Evolutionary conservation across 2,113 vertebrate species (phyloP).

Genomic region (Phycodurus eques): DNA sequence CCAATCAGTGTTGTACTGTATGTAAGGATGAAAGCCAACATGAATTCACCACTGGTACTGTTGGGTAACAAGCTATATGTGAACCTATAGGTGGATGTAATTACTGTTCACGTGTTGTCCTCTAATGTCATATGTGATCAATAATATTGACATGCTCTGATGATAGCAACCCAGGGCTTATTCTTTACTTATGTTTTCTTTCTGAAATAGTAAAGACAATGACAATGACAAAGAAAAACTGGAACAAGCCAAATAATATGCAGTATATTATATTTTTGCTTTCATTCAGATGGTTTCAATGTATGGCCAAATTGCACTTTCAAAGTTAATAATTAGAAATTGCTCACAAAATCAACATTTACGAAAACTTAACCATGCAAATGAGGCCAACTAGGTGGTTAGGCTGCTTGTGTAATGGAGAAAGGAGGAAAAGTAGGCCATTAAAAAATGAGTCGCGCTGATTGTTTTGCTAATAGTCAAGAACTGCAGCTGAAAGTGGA

Average conservation of each 20-base stretch:
- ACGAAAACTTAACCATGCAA: neutral
- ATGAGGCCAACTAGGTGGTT: neutral
- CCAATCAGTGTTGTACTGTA: neutral
- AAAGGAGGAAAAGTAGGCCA: neutral
- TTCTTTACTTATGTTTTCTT: conserved; percentile 16
- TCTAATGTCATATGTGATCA: conserved; percentile 38
- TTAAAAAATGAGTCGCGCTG: neutral
- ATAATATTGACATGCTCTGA: conserved; percentile 35
- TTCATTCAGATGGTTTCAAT: too few relatives aligned
- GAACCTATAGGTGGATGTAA: conserved; percentile 12
- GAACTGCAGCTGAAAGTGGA: neutral
- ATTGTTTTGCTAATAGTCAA: neutral
- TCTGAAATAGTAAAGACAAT: conserved; percentile 7
- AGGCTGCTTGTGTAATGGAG: neutral
- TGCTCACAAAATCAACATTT: neutral
- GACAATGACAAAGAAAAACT: neutral
- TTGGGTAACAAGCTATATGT: conserved; percentile 6
- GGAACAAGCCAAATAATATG: neutral
- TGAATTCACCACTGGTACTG: conserved; percentile 7
- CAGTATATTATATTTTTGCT: too few relatives aligned
- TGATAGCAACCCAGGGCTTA: conserved; percentile 14
- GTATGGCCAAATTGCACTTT: too few relatives aligned
- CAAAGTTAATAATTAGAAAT: neutral
- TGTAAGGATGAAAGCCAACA: neutral
- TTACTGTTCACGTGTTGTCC: conserved; percentile 16